Base-by-base conservation (phyloP, 2,888 invertebrate genomes). In the Protonemura montana region DNA sequence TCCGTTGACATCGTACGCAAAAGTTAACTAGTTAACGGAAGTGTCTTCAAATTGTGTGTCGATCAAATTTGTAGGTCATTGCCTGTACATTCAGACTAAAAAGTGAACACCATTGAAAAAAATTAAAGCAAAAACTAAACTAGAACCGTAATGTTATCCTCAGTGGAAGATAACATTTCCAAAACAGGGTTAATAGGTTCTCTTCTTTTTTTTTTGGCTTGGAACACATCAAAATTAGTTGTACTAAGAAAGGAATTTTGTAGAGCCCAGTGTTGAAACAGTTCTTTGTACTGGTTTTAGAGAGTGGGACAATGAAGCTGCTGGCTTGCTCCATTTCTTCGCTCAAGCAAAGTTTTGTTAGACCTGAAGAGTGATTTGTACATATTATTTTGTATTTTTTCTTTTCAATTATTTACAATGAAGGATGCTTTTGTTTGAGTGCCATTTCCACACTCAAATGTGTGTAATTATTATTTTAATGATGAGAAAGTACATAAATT, bases 291-390 rank as follows among this genome's bases (percentile, higher is more conserved):
- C 59, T 21, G 59, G 59, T 59, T 59, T 59, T 10, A 21, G 59
- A 21, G 59, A 59, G 59, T 59, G 59, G 59, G 59, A 59, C 59
- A 59, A 59, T 59, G 59, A 59, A 59, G 59, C 59, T 59, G 59
- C 59, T 59, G 59, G 59, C 59, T 21, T 59, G 59, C 59, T 59
- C 59, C 59, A 59, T 59, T 59, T 59, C 59, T 10, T 59, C 13
- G 59, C 59, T 59, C 59, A 59, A 2, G 13, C 13, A 59, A 59
- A 21, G 21, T 59, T 59, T 59, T 59, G 16, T 59, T 16, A 59
- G 59, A 59, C 59, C 59, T 59, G 59, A 59, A 59, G 59, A 59
- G 59, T 59, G 59, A 59, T 59, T 59, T 59, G 59, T 59, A 59
- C 59, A 59, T 59, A 59, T 59, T 59, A 59, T 59, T 59, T 59